Base-by-base conservation (phyloP, 2,797 vertebrate genomes). In the Silurus aristotelis region DNA sequence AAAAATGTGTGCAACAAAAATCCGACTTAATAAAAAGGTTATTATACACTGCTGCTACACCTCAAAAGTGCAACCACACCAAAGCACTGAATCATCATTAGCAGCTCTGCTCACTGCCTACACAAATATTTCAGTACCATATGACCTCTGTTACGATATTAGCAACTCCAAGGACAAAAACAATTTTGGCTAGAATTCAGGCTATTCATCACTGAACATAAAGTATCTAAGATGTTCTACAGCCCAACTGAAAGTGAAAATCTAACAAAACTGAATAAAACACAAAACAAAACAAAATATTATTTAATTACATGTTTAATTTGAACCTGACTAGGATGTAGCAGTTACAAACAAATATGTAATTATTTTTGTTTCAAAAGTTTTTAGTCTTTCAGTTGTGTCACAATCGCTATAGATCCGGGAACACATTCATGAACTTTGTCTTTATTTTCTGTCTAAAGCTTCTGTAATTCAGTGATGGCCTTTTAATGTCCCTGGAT, bases 401-500 rank as follows among this genome's bases (percentile, higher is more conserved):
- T 80, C 38, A 19, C 38, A 66, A 25, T 80, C 66, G 8, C 15
- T 19, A 52, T 10, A 25, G 20, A 80, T 66, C 61, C 63, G 8
- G n/a, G 31, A 84, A 43, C 19, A 82, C 20, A n/a, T 67, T 67
- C 22, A 43, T 63, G 67, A 77, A 67, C 52, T n/a, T 38, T 60
- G 38, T 43, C 38, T 58, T 76, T 75, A 61, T 82, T 70, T 70
- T 38, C 38, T 64, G 22, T 55, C 56, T 79, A 70, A 46, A 86
- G 55, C 46, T 83, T 46, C 56, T 83, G 68, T 60, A 71, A 81
- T 81, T 80, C n/a, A 84, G 66, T 63, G 73, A 86, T 83, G 15
- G 61, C 87, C 70, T 85, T 86, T 89, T 64, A 72, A 76, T 83
- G 63, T 87, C 64, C n/a, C 73, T 56, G 70, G 87, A 73, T 67